These are phyloP conservation scores for Amniataba percoides DNA, from an alignment of 2,797 vertebrate genomes.

Conservation along the genomic window DNA sequence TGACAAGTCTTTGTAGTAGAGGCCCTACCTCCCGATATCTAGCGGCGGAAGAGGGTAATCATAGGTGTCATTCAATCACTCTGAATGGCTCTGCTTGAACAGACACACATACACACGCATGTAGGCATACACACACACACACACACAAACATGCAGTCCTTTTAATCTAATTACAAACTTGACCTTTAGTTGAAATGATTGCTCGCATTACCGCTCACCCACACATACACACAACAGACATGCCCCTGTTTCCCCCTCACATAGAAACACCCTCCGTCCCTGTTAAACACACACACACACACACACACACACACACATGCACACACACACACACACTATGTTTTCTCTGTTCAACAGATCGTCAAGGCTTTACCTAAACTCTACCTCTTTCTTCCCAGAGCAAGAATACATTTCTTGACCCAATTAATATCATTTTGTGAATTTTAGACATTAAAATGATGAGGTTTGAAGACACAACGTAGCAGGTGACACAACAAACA, in stretches of 20 bases:
- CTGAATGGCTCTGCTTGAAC: slow-evolving; percentile 41
- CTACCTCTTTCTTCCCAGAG: no score
- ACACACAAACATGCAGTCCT: slow-evolving; percentile 13
- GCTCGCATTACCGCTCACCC: slow-evolving; percentile 33
- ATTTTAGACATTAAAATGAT: background rate
- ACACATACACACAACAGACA: slow-evolving; percentile 6
- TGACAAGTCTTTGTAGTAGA: slow-evolving; percentile 60
- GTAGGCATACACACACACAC: background rate
- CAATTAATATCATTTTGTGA: no score
- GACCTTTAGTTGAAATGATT: slow-evolving; percentile 70
- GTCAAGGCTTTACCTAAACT: background rate
- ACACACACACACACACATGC: background rate
- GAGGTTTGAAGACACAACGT: background rate
- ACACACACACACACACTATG: background rate
- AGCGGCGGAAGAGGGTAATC: slow-evolving; percentile 49
- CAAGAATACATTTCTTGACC: no score
- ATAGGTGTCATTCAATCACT: slow-evolving; percentile 62
- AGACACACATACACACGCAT: slow-evolving; percentile 11
- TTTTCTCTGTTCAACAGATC: background rate
- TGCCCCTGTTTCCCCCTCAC: background rate
- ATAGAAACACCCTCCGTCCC: background rate
- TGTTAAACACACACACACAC: background rate
- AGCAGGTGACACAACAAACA: background rate
- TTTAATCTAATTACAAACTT: slow-evolving; percentile 69
- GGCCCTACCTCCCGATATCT: slow-evolving; percentile 40